These are phyloP conservation scores for Cerceris rybyensis DNA, from an alignment of 2,888 invertebrate species.

Conservation along the genomic window DNA sequence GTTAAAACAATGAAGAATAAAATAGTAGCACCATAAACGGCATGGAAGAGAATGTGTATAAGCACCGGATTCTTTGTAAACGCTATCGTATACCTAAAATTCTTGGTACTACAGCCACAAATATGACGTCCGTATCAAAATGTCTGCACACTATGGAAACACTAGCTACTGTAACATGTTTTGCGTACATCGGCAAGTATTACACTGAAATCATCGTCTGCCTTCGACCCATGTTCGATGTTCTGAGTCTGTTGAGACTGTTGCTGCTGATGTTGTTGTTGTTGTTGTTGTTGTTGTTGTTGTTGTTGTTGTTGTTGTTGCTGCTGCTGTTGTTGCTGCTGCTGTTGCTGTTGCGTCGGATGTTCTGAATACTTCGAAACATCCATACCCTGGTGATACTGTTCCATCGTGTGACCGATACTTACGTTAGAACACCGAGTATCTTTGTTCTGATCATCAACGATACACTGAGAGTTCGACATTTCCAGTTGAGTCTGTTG, in stretches of 20 bases:
- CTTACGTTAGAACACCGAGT: constrained; percentile 72
- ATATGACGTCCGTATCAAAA: constrained; percentile 19
- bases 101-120: constrained; percentile 41
- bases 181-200: constrained; percentile 94
- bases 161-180: constrained; percentile 90
- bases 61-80: constrained; percentile 50
- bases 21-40: constrained; percentile 33
- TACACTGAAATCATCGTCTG: constrained; percentile 94
- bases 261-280: constrained; percentile 68
- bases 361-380: constrained; percentile 77
- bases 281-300: constrained; percentile 67
- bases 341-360: constrained; percentile 67
- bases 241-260: constrained; percentile 70
- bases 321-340: constrained; percentile 72
- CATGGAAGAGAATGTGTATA: constrained; percentile 43
- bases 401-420: constrained; percentile 76
- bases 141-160: constrained; percentile 36
- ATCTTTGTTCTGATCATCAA: constrained; percentile 77
- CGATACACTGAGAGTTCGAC: constrained; percentile 77
- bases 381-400: constrained; percentile 78
- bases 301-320: constrained; percentile 72
- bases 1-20: neutral
- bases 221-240: constrained; percentile 84
- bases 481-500: constrained; percentile 78
- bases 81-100: constrained; percentile 26